phyloP scores from a whole-genome alignment of 2,888 invertebrate genomes.

The Pyrrhosoma nymphula region DNA sequence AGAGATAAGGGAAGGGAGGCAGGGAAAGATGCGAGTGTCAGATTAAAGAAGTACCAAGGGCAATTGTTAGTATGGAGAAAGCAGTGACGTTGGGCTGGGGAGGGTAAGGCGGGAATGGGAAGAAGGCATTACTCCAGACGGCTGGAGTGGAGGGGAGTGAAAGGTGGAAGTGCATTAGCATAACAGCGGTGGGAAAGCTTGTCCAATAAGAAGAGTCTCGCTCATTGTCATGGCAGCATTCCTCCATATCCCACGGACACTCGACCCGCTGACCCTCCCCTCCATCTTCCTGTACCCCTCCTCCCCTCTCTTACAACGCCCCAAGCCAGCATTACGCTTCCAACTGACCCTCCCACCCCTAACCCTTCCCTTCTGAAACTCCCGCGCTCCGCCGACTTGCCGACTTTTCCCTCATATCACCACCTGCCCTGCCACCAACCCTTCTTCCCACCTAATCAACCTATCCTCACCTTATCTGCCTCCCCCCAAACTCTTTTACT shows the following conservation, averaged over 20 bases:
- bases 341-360: not conserved
- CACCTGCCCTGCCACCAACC: not conserved
- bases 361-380: not conserved
- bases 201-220: slow-evolving; percentile 54
- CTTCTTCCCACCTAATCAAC: not conserved
- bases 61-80: slow-evolving; percentile 49
- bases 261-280: slow-evolving; percentile 20
- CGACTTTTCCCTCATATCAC: not conserved
- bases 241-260: slow-evolving; percentile 64
- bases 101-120: not conserved
- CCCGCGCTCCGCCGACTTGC: not conserved
- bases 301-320: not conserved
- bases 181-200: slow-evolving; percentile 65
- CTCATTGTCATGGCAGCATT: slow-evolving; percentile 66
- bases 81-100: not conserved
- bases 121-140: not conserved
- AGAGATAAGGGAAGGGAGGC: slow-evolving; percentile 33
- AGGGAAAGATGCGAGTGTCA: slow-evolving; percentile 51
- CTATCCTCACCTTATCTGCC: not conserved
- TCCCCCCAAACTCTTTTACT: not conserved
- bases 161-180: slow-evolving; percentile 56
- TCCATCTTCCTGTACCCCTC: too few species aligned
- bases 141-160: not conserved
- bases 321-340: not conserved
- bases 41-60: slow-evolving; percentile 59